A percentile compares a stretch with the other conserved stretches of the same genome.
Evolutionary conservation across 2,113 vertebrate genomes (phyloP).

Genomic region (Prietella phreatophila): DNA sequence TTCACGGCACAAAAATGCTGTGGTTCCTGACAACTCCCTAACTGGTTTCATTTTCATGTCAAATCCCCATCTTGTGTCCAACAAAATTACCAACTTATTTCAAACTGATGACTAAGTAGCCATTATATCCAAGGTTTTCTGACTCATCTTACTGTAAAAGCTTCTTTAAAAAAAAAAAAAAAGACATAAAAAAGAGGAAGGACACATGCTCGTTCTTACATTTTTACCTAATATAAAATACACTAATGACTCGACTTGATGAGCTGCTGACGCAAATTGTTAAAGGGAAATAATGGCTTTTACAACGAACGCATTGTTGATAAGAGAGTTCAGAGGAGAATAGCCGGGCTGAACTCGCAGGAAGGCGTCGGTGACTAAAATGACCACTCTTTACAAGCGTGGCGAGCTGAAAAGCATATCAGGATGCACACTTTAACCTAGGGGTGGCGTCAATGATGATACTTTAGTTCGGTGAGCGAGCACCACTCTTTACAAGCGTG

Average conservation of each 20-base stretch:
- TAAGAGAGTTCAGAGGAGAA: background rate
- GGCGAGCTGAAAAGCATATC: background rate
- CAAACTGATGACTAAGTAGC: conserved; percentile 26
- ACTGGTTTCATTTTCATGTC: conserved; percentile 33
- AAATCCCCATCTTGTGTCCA: conserved; percentile 3
- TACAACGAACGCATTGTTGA: background rate
- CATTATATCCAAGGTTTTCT: background rate
- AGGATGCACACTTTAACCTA: background rate
- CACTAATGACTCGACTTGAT: too few species aligned
- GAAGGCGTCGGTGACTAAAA: background rate
- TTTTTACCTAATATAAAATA: background rate
- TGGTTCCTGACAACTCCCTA: conserved; percentile 29
- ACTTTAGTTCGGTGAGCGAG: background rate
- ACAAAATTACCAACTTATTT: conserved; percentile 26
- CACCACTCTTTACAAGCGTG: background rate
- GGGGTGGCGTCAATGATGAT: background rate
- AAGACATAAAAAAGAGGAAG: too few species aligned
- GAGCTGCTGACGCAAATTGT: background rate
- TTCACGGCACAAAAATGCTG: conserved; percentile 46
- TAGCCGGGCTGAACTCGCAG: background rate
- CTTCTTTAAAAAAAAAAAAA: background rate
- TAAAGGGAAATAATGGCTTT: background rate
- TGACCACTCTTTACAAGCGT: background rate
- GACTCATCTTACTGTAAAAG: conserved; percentile 9
- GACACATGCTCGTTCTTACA: background rate